Evolutionary conservation across 2,888 invertebrate species (phyloP).

Genomic region (Nomada fucata): DNA sequence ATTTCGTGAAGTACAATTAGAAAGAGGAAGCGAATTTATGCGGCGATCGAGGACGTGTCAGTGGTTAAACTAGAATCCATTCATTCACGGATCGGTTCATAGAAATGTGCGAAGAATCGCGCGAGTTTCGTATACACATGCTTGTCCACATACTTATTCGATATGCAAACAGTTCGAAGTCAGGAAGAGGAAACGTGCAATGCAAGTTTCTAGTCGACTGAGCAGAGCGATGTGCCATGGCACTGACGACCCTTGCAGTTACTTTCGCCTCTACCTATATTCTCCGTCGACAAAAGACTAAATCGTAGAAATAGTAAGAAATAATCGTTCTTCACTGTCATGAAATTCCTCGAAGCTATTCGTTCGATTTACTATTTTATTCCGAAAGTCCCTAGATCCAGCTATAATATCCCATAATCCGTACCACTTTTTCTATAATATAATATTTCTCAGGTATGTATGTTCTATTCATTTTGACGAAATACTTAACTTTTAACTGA

Average conservation of each 20-base stretch:
- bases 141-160: conserved; percentile 3
- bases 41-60: conserved; percentile 2
- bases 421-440: too few species aligned
- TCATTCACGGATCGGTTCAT: conserved; percentile 17
- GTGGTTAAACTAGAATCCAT: conserved; percentile 16
- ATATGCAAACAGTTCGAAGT: conserved; percentile 27
- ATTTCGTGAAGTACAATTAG: conserved; percentile 4
- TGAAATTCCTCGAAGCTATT: too few species aligned
- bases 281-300: conserved; percentile 33
- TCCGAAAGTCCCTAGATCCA: too few species aligned
- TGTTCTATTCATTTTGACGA: too few species aligned
- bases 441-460: too few species aligned
- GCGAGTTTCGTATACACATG: not conserved
- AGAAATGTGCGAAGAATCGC: conserved; percentile 1
- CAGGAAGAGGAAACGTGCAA: conserved; percentile 50
- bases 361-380: too few species aligned
- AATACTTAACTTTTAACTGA: too few species aligned
- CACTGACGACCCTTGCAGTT: conserved; percentile 43
- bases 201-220: conserved; percentile 42
- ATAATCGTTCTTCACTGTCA: too few species aligned
- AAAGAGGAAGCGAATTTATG: not conserved
- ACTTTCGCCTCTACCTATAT: conserved; percentile 63
- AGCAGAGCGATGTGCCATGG: conserved; percentile 50
- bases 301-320: too few species aligned
- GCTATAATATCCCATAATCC: too few species aligned